These are phyloP conservation scores for Cryptops parisi DNA, from an alignment of 2,888 invertebrate species.

Conservation along the genomic window DNA sequence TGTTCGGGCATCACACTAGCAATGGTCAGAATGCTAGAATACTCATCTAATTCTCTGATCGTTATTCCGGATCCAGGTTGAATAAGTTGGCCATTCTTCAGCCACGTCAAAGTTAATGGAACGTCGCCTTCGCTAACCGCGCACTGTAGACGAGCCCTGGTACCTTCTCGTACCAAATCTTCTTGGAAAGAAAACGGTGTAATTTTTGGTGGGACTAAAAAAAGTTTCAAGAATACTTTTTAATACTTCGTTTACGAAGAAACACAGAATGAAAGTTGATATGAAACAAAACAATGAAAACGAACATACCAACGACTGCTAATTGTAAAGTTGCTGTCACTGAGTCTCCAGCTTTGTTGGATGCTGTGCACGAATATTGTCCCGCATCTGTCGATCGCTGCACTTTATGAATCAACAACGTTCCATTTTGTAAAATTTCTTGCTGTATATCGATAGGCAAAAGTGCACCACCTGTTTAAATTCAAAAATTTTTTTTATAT, in stretches of 20 bases:
- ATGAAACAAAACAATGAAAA: not conserved
- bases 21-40: not conserved
- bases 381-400: not conserved
- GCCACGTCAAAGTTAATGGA: not conserved
- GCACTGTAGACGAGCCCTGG: not conserved
- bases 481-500: not conserved
- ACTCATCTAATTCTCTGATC: not conserved
- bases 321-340: not conserved
- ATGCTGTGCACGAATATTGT: not conserved
- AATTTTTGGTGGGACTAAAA: not conserved
- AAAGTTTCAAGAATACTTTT: not conserved
- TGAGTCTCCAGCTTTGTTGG: not conserved
- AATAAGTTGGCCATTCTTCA: not conserved
- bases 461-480: not conserved
- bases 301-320: not conserved
- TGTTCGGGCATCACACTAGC: not conserved
- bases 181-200: not conserved
- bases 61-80: not conserved
- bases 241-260: not conserved
- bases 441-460: constrained; percentile 2
- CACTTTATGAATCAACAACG: constrained; percentile 2
- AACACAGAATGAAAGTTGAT: not conserved
- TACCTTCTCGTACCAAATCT: not conserved
- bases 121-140: not conserved
- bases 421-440: constrained; percentile 2